Evolutionary conservation across 1,140 invertebrate species (phyloP), one percentile per base, ranked within the genome.

Genomic region (Cherax destructor): DNA sequence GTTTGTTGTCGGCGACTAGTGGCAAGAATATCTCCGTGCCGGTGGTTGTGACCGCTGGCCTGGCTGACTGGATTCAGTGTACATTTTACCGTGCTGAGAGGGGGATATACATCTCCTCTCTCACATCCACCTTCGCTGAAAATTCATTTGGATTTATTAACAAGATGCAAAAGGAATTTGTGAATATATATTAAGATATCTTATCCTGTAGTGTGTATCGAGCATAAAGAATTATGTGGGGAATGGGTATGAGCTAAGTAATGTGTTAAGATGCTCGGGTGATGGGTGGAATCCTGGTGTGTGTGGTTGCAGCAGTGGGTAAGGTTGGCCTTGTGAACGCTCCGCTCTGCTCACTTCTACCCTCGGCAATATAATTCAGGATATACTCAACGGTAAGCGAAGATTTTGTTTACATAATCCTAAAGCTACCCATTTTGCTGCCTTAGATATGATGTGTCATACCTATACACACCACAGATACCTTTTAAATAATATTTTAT

Each of bases 281-380:
- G 80, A 83, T 83, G 81, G 81, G 81, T n/a, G 81, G 81, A 47
- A 69, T 83, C 59, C n/a, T 83, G 81, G 81, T 69, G 81, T 83
- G 81, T 83, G 81, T 65, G 56, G 59, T 65, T 65, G 81, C 61
- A 41, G 61, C 11, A 21, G 59, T 47, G 47, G 41, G 59, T 83
- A 18, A 83, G 69, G 81, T 49, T 30, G 81, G 81, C 30, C 49
- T 47, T 69, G 81, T 56, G 30, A 83, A 11, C 59, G 10, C 59
- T 41, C 81, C 59, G n/a, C 80, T 61, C n/a, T n/a, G 69, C 81
- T n/a, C n/a, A 7, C 13, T 47, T 83, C 18, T 69, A 6, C 41
- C 81, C n/a, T 83, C 80, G 80, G 56, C 56, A 69, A n/a, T 61
- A 30, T 69, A 65, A 56, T 30, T 83, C 81, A 69, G 81, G 81